phyloP scores from a whole-genome alignment of 1,140 invertebrate genomes.

The Holotrichia oblita region DNA sequence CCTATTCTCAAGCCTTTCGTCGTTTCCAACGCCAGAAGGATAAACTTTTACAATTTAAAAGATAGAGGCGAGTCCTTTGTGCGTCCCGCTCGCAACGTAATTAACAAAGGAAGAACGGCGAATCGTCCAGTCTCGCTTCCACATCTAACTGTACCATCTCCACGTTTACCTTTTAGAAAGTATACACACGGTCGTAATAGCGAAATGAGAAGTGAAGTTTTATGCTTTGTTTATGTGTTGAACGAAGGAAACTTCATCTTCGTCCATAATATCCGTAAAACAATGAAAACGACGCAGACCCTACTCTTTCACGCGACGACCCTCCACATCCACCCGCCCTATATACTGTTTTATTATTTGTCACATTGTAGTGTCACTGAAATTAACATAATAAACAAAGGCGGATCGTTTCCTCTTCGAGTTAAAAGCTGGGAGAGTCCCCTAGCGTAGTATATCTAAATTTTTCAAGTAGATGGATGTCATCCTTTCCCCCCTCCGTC shows the following conservation, averaged over 20 bases:
- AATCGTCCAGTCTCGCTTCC: not conserved
- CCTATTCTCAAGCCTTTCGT: not conserved
- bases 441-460: not conserved
- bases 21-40: slow-evolving; percentile 10
- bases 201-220: slow-evolving; percentile 13
- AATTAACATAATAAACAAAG: slow-evolving; percentile 1
- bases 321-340: no score
- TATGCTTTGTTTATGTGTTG: slow-evolving; percentile 12
- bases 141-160: no score
- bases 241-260: slow-evolving; percentile 3
- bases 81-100: slow-evolving; percentile 4
- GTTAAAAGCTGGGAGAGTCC: not conserved
- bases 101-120: not conserved
- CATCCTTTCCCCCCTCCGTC: no score
- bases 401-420: not conserved
- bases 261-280: not conserved
- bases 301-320: not conserved
- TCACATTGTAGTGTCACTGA: not conserved
- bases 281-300: not conserved
- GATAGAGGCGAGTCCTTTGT: not conserved
- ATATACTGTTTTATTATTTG: slow-evolving; percentile 14
- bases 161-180: no score
- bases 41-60: slow-evolving; percentile 14
- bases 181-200: not conserved
- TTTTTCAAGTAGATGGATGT: not conserved